Evolutionary conservation across 2,113 vertebrate species (phyloP).

Genomic region (Pavo muticus): DNA sequence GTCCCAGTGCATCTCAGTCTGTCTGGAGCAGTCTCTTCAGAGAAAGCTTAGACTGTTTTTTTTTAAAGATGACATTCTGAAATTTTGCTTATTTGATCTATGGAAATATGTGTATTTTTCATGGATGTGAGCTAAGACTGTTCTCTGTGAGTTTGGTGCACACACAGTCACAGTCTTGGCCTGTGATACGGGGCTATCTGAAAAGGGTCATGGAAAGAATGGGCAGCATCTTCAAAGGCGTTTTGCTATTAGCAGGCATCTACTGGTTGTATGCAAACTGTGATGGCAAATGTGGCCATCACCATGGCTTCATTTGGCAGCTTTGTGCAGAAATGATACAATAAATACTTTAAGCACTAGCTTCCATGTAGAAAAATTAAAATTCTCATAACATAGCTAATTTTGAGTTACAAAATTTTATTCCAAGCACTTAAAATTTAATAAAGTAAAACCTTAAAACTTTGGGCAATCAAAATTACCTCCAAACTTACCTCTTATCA

Average conservation of each 20-base stretch:
- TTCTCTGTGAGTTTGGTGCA: not conserved
- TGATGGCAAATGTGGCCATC: not conserved
- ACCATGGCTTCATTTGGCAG: not conserved
- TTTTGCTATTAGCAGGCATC: not conserved
- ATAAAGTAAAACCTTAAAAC: not conserved
- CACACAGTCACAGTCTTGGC: accelerated
- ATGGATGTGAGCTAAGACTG: not conserved
- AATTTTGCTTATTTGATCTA: not conserved
- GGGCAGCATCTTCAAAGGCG: not conserved
- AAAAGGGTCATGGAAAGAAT: not conserved
- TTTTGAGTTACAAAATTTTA: not conserved
- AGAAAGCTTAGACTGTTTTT: not conserved
- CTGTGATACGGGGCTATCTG: not conserved
- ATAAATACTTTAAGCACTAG: not conserved
- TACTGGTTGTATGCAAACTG: not conserved
- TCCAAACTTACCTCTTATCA: not conserved
- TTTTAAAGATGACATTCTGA: not conserved
- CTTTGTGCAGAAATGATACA: not conserved
- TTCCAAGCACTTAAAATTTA: not conserved
- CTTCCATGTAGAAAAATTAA: not conserved
- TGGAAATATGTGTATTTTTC: not conserved
- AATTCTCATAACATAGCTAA: not conserved
- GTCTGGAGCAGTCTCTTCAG: not conserved
- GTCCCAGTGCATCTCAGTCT: accelerated
- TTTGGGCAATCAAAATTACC: not conserved